A percentile compares a stretch with the other conserved stretches of the same genome.
These are phyloP conservation scores for Agrilus biguttatus DNA, from an alignment of 2,888 invertebrate species.

Conservation along the genomic window DNA sequence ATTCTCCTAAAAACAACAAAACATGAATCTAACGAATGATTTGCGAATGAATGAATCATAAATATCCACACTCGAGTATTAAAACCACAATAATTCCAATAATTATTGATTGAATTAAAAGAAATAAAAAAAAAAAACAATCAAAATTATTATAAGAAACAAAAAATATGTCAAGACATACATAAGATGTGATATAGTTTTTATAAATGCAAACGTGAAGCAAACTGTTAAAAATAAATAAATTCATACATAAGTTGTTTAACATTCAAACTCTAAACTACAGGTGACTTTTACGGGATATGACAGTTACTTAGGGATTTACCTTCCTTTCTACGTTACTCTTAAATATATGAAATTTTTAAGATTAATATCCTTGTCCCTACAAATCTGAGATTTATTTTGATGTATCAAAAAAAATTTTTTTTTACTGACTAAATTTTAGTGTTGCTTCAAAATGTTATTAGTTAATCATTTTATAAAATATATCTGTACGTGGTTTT, in stretches of 20 bases:
- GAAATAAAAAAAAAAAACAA: neutral
- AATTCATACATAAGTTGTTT: no score
- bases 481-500: neutral
- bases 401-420: conserved; percentile 3
- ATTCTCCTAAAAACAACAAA: conserved; percentile 41
- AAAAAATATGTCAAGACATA: conserved; percentile 1
- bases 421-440: neutral
- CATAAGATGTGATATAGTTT: no score
- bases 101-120: neutral
- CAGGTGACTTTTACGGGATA: no score
- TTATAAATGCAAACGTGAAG: no score
- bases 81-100: neutral
- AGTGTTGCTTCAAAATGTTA: neutral
- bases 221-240: no score
- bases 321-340: no score
- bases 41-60: conserved; percentile 2
- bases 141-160: neutral
- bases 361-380: no score
- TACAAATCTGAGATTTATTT: no score
- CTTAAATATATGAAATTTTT: no score
- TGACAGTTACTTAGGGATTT: no score
- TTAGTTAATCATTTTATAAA: neutral
- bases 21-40: conserved; percentile 21
- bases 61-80: neutral
- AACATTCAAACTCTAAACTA: no score